These are phyloP conservation scores for Cryptops parisi DNA, from an alignment of 2,888 invertebrate genomes.

Conservation along the genomic window DNA sequence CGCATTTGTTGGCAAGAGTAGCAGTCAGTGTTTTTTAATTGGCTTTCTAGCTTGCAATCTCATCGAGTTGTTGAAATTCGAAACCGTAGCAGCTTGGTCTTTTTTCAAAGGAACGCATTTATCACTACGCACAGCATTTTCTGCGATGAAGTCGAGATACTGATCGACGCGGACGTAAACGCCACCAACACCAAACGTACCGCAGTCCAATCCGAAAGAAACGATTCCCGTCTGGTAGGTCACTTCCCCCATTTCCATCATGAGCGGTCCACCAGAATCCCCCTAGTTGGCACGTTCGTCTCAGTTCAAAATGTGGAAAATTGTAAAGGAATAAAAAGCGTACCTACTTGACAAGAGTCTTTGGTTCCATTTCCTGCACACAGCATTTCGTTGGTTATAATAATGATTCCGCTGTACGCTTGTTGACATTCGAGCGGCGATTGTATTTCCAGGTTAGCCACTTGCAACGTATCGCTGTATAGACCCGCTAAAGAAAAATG, in stretches of 20 bases:
- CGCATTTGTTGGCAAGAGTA: too few relatives aligned
- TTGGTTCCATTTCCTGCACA: slow-evolving; percentile 12
- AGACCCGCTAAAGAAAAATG: neutral
- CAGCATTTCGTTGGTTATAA: slow-evolving; percentile 7
- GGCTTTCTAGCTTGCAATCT: too few relatives aligned
- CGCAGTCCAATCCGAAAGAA: slow-evolving; percentile 12
- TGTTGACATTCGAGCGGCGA: neutral
- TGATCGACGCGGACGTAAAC: slow-evolving; percentile 11
- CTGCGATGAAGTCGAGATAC: slow-evolving; percentile 10
- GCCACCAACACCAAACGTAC: slow-evolving; percentile 8
- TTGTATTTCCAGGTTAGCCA: neutral
- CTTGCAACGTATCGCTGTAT: slow-evolving; percentile 6
- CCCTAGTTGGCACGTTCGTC: slow-evolving; percentile 3
- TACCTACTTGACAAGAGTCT: slow-evolving; percentile 10
- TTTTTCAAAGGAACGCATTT: slow-evolving; percentile 9
- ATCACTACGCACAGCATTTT: slow-evolving; percentile 4
- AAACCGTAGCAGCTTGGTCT: too few relatives aligned
- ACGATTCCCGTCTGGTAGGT: slow-evolving; percentile 7
- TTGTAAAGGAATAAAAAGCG: neutral
- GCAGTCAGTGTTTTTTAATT: too few relatives aligned
- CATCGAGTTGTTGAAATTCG: too few relatives aligned
- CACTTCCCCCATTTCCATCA: neutral
- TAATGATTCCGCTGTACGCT: neutral
- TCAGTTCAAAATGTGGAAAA: neutral
- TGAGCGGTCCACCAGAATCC: slow-evolving; percentile 12